phyloP scores from a whole-genome alignment of 2,797 vertebrate species.

The Gouania willdenowi region DNA sequence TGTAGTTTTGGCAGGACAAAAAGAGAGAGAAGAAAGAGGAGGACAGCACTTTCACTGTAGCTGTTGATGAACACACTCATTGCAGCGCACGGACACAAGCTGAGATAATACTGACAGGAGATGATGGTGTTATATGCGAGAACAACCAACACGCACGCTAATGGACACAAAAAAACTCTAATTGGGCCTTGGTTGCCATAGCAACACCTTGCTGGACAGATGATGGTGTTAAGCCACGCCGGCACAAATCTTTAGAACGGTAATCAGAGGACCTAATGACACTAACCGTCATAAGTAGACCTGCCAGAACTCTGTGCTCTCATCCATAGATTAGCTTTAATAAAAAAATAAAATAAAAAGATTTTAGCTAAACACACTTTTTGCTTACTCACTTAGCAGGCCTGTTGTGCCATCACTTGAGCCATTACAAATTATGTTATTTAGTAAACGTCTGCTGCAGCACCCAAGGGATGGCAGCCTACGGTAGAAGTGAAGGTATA shows the following conservation, averaged over 20 bases:
- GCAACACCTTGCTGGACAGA: slow-evolving; percentile 60
- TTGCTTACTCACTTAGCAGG: slow-evolving; percentile 64
- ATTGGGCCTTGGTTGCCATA: slow-evolving; percentile 73
- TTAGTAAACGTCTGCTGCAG: slow-evolving; percentile 76
- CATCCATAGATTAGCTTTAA: slow-evolving; percentile 42
- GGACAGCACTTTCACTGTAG: slow-evolving; percentile 55
- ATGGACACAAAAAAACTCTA: slow-evolving; percentile 35
- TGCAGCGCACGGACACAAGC: not conserved
- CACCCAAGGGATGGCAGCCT: slow-evolving; percentile 68
- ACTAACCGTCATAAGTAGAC: slow-evolving; percentile 33
- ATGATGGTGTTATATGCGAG: slow-evolving; percentile 1
- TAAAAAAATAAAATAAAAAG: slow-evolving; percentile 25
- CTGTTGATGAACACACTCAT: slow-evolving; percentile 26
- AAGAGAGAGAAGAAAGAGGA: slow-evolving; percentile 50
- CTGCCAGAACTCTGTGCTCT: slow-evolving; percentile 31
- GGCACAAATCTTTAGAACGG: slow-evolving; percentile 61
- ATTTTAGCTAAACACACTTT: slow-evolving; percentile 41
- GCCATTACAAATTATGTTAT: slow-evolving; percentile 82
- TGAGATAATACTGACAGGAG: slow-evolving; percentile 8
- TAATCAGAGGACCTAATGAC: slow-evolving; percentile 62
- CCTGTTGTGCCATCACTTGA: slow-evolving; percentile 71
- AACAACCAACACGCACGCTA: not conserved
- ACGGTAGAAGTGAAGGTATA: slow-evolving; percentile 49
- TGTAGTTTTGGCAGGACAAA: slow-evolving; percentile 72
- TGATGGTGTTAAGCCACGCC: slow-evolving; percentile 37